Base-by-base conservation (phyloP, 2,888 invertebrate species). In the Phymatocera aterrima region DNA sequence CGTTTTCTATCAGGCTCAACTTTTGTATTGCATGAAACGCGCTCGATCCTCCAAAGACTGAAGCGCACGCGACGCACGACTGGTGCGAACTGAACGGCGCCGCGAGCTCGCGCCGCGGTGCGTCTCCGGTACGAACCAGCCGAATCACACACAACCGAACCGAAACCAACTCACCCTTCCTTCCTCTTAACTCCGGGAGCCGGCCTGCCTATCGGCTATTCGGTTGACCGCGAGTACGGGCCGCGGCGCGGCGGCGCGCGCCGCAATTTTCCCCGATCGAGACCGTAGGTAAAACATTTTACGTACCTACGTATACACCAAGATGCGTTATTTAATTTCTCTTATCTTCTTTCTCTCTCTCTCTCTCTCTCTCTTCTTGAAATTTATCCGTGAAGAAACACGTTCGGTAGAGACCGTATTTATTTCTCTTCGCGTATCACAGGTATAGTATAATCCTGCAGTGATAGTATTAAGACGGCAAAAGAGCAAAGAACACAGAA, bases 61-160 rank as follows among this genome's bases (percentile, higher is more conserved):
- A 75, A 75, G 75, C 75, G 54, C 75, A 75, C 75, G 57, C 75
- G 75, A 75, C 75, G 75, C 75, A 75, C 75, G 75, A 75, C 57
- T 43, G 57, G 60, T 75, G 60, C 75, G 57, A 75, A 75, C 75
- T 75, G 75, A 75, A 57, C 75, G 54, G 43, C 75, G 75, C 40
- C 24, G 57, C 57, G 48, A 51, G 72, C 72, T 72, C 75, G 75
- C 75, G 75, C 75, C 75, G 60, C 75, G 75, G 21, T 75, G 75
- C 75, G 75, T 75, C 75, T 57, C 54, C 37, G 57, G 18, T 31
- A 6, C 75, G 75, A 75, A 75, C 75, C 75, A 75, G 24, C 37
- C 75, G 28, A 75, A 75, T 21, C 57, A 75, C 75, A 57, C 6
- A 21, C 31, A n/a, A 60, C n/a, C 37, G 51, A 21, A 24, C 51